These are phyloP conservation scores for Trissolcus basalis DNA, from an alignment of 1,140 invertebrate species.

Conservation along the genomic window DNA sequence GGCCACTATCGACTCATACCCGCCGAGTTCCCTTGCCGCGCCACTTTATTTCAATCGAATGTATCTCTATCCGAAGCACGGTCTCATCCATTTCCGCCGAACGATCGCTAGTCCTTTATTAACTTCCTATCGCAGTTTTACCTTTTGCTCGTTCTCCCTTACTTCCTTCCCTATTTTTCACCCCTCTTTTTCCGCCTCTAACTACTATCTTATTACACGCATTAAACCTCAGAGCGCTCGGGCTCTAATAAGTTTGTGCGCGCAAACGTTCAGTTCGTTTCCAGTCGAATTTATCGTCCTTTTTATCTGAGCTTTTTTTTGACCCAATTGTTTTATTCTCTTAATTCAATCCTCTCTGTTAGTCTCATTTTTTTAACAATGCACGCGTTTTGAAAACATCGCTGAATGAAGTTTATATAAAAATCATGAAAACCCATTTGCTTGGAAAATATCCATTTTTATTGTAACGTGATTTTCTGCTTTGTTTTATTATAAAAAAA, in stretches of 20 bases:
- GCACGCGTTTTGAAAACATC: no score
- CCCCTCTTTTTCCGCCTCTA: slow-evolving; percentile 31
- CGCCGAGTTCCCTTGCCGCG: not conserved
- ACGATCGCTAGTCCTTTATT: slow-evolving; percentile 50
- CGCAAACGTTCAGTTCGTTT: slow-evolving; percentile 32
- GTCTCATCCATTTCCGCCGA: slow-evolving; percentile 52
- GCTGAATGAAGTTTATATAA: no score
- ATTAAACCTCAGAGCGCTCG: slow-evolving; percentile 37
- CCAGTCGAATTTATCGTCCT: not conserved
- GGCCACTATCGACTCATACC: slow-evolving; percentile 42
- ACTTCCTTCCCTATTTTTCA: slow-evolving; percentile 31
- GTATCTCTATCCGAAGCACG: slow-evolving; percentile 54
- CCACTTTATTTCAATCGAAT: slow-evolving; percentile 55
- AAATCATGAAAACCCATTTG: no score
- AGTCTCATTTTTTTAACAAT: no score
- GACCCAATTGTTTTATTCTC: slow-evolving; percentile 8
- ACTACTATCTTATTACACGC: slow-evolving; percentile 56
- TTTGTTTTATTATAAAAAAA: no score
- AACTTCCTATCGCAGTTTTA: slow-evolving; percentile 54
- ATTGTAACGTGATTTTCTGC: no score
- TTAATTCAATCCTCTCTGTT: slow-evolving; percentile 5
- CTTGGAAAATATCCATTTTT: no score
- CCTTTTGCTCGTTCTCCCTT: slow-evolving; percentile 44
- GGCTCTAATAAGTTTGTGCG: slow-evolving; percentile 38
- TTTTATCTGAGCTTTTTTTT: slow-evolving; percentile 7